Base-by-base conservation (phyloP, 1,140 invertebrate species). In the Anastrepha ludens region DNA sequence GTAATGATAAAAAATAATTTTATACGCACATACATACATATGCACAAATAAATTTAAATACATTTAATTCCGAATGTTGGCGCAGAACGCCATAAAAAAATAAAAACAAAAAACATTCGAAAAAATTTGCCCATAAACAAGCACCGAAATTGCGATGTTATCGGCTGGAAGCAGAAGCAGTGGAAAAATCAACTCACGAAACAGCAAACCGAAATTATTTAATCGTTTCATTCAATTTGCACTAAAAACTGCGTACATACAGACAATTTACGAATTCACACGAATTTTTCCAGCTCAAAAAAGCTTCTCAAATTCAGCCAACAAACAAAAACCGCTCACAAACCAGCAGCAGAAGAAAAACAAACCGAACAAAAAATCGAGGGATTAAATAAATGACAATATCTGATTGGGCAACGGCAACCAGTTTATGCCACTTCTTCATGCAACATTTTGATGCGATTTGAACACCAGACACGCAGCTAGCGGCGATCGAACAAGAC, bases 301-400 rank as follows among this genome's bases (percentile, higher is more conserved):
- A 81, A 81, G 47, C 5, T 55, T 55, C 47, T 7, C 8, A 55
- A 55, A n/a, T 47, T 55, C 44, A 20, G 15, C 9, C 50, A 81
- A n/a, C n/a, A 81, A 55, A 55, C 44, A 81, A 81, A 81, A 81
- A 55, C 13, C 50, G 74, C 47, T 55, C 20, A 55, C 50, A 55
- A 55, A 5, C 47, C 74, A 17, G 11, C 39, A 70, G 67, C 8
- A 70, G 15, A 47, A 44, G 4, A 74, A 74, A 47, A 74, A 47
- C 13, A 17, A 74, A 47, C 29, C 11, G 47, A 50, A 44, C 44
- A 39, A 67, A 81, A 55, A 55, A 29, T 29, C 17, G 29, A 20
- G 74, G 74, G 74, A 81, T 81, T 81, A 81, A 81, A 55, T 47
- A 81, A 81, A 81, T 81, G 74, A 81, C 74, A 81, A 81, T 81